phyloP scores from a whole-genome alignment of 37 sponge, comb jelly and placozoan genomes.

The Dysidea cf. avara region DNA sequence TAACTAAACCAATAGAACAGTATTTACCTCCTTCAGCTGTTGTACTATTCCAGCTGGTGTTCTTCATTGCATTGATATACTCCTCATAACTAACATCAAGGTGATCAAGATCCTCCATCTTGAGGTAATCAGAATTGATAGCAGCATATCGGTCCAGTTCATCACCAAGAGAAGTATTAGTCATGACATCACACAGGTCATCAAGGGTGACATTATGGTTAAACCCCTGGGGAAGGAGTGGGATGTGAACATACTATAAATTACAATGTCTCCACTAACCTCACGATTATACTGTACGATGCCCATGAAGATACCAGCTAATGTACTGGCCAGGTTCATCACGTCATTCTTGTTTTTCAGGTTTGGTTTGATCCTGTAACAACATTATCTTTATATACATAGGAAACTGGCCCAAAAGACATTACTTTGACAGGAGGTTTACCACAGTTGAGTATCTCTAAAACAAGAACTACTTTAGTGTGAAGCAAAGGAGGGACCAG shows the following conservation, averaged over 20 bases:
- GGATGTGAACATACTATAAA: not conserved
- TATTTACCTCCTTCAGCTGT: conserved; percentile 19
- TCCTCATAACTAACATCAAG: conserved; percentile 43
- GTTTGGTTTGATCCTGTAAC: conserved; percentile 33
- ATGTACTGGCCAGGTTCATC: conserved; percentile 21
- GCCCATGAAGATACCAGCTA: conserved; percentile 74
- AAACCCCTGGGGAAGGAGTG: conserved; percentile 26
- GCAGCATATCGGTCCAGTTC: conserved; percentile 54
- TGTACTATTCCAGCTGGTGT: conserved; percentile 26
- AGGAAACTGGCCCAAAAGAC: no score
- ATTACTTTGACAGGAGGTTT: no score
- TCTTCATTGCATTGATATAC: conserved; percentile 26
- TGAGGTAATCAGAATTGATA: conserved; percentile 37
- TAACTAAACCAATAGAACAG: no score
- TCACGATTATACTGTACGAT: conserved; percentile 91
- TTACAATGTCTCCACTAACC: conserved; percentile 36
- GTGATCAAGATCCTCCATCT: not conserved
- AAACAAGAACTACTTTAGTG: no score
- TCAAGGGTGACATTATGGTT: conserved; percentile 50
- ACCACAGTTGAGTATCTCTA: no score
- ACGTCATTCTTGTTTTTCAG: conserved; percentile 44
- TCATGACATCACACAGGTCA: conserved; percentile 69
- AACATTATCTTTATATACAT: no score
- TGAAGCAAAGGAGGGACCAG: no score
- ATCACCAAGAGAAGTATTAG: conserved; percentile 21